phyloP scores from a whole-genome alignment of 2,797 vertebrate species.

The Acipenser oxyrinchus region DNA sequence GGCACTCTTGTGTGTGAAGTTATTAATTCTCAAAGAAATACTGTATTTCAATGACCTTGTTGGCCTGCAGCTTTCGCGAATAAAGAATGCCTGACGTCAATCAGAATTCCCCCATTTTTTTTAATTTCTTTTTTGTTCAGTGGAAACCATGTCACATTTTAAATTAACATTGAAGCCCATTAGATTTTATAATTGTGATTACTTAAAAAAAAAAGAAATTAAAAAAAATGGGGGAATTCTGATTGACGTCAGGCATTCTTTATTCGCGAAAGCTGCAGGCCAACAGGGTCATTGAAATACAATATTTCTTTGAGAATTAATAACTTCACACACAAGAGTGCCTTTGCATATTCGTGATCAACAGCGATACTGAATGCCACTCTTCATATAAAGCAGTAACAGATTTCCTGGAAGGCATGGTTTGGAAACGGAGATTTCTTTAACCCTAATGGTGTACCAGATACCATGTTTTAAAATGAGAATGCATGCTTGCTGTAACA shows the following conservation, averaged over 20 bases:
- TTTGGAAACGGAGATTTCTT: too few relatives aligned
- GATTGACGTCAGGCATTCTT: conserved; percentile 16
- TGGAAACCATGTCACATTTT: too few relatives aligned
- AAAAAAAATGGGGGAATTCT: background rate
- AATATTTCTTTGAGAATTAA: conserved; percentile 12
- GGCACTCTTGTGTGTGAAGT: conserved; percentile 9
- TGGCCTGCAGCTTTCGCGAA: conserved; percentile 11
- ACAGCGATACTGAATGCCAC: conserved; percentile 8
- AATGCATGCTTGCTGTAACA: too few relatives aligned
- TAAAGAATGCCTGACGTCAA: conserved; percentile 15
- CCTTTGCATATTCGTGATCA: conserved; percentile 9
- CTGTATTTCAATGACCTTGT: conserved; percentile 11
- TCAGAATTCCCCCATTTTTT: background rate
- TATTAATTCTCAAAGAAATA: conserved; percentile 13
- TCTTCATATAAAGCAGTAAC: background rate
- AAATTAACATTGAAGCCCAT: too few relatives aligned
- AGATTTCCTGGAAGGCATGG: too few relatives aligned
- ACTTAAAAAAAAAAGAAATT: too few relatives aligned
- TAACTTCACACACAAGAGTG: conserved; percentile 11
- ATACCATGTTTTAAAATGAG: too few relatives aligned
- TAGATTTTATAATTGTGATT: too few relatives aligned
- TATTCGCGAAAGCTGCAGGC: conserved; percentile 9
- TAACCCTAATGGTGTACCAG: too few relatives aligned
- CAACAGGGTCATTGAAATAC: conserved; percentile 12
- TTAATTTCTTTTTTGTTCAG: too few relatives aligned